Conservation (phyloP, 2,113 vertebrate genomes). For the Paralichthys olivaceus region DNA sequence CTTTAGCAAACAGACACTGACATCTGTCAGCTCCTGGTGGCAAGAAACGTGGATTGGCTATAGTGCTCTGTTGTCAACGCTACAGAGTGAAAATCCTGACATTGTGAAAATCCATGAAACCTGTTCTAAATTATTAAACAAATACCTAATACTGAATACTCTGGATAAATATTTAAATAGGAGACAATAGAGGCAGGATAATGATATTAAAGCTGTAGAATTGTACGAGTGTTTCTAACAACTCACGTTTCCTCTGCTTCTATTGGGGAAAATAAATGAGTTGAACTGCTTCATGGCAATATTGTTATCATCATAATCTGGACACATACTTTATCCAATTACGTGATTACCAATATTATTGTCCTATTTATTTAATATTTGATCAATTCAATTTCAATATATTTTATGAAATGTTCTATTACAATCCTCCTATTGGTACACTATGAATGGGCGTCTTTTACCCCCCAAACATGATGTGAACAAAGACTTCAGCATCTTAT, state of each 20-base stretch:
- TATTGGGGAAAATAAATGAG: background rate
- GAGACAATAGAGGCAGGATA: background rate
- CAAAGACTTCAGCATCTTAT: no score
- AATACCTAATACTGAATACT: background rate
- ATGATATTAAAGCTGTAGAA: background rate
- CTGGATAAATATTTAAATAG: conserved; percentile 2
- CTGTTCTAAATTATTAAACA: background rate
- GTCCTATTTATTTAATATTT: no score
- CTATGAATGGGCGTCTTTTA: no score
- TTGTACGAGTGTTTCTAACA: background rate
- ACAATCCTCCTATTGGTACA: no score
- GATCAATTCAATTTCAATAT: no score
- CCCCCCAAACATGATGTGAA: no score
- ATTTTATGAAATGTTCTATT: no score
- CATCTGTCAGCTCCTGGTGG: no score
- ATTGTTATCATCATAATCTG: background rate
- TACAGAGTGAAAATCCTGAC: background rate
- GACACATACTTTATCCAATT: background rate
- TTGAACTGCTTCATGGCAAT: background rate
- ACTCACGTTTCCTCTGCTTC: no score
- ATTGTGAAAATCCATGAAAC: background rate
- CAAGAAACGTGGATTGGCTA: no score
- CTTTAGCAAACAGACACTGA: no score
- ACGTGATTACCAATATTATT: background rate
- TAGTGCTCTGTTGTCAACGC: no score